These are phyloP conservation scores for Rostratula benghalensis DNA, from an alignment of 2,113 vertebrate species.

Conservation along the genomic window DNA sequence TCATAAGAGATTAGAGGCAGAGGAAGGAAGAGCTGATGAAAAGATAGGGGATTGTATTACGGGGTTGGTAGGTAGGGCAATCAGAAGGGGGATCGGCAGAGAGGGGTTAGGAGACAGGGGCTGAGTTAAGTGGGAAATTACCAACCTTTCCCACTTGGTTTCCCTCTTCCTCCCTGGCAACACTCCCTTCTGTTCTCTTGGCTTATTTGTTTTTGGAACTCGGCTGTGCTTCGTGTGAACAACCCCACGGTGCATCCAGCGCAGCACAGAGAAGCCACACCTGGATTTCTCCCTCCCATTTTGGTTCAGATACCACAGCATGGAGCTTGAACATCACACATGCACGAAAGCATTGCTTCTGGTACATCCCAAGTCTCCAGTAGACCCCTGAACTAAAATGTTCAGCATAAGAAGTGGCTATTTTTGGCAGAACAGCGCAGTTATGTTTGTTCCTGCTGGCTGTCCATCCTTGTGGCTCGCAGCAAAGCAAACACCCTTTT, in stretches of 20 bases:
- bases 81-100: not conserved
- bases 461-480: not conserved
- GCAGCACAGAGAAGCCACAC: not conserved
- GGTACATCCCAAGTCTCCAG: not conserved
- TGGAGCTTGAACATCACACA: fast-evolving
- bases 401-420: not conserved
- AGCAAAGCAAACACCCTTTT: not conserved
- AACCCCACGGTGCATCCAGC: fast-evolving
- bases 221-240: not conserved
- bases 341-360: not conserved
- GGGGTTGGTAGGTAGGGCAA: not conserved
- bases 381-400: not conserved
- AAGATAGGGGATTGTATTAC: not conserved
- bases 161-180: not conserved
- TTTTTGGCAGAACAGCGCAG: not conserved
- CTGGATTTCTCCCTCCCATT: not conserved
- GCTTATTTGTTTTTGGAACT: not conserved
- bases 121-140: not conserved
- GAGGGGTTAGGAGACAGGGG: not conserved
- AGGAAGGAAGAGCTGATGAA: not conserved
- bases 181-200: not conserved
- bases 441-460: fast-evolving
- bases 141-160: not conserved
- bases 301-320: not conserved
- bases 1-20: not conserved